Conservation (phyloP, 2,888 invertebrate genomes). For the Eupithecia vulgata region DNA sequence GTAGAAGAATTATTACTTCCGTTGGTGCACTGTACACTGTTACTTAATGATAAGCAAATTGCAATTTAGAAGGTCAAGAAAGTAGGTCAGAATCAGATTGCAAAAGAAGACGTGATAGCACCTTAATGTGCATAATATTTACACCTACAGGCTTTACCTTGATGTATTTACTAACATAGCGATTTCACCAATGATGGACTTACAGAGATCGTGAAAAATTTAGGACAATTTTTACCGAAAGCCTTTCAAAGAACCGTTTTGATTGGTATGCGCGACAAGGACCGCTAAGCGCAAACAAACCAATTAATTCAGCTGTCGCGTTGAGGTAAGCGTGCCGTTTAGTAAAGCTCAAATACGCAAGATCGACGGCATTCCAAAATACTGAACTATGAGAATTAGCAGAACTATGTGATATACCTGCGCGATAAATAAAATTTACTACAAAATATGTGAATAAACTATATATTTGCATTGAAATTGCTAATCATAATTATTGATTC, state of each 20-base stretch:
- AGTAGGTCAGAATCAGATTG: conserved; percentile 40
- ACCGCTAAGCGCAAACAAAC: conserved; percentile 24
- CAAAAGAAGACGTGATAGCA: conserved; percentile 38
- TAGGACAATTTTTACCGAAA: background rate
- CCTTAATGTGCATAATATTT: conserved; percentile 27
- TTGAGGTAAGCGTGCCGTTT: conserved; percentile 33
- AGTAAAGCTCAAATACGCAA: conserved; percentile 14
- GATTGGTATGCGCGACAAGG: conserved; percentile 24
- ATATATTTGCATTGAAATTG: background rate
- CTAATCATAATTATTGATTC: background rate
- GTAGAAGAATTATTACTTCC: conserved; percentile 30
- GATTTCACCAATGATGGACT: background rate
- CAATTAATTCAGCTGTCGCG: conserved; percentile 30
- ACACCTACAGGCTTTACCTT: conserved; percentile 12
- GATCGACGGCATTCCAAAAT: conserved; percentile 27
- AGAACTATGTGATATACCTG: background rate
- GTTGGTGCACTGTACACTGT: conserved; percentile 18
- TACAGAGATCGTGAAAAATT: background rate
- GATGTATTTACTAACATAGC: background rate
- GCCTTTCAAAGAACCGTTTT: conserved; percentile 21
- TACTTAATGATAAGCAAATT: conserved; percentile 24
- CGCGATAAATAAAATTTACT: background rate
- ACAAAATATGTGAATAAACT: background rate
- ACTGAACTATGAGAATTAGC: conserved; percentile 6
- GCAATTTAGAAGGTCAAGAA: conserved; percentile 36